Base-by-base conservation (phyloP, 2,113 vertebrate genomes). In the Crotalus tigris region DNA sequence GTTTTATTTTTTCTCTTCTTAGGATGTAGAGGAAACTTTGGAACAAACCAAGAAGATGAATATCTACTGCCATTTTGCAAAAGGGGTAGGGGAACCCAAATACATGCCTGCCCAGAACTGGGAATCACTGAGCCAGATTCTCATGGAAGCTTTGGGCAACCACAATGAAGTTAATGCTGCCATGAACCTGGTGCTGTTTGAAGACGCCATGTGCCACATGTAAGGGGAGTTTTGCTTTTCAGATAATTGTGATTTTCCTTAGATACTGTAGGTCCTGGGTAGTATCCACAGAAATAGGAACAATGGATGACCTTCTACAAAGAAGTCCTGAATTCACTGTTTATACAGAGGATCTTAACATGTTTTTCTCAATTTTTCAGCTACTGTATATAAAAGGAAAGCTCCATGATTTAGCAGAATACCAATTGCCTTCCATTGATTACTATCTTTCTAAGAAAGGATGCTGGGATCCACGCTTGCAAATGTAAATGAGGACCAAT, bases 201-300 rank as follows among this genome's bases (percentile, higher is more conserved):
- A 99, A 95, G 99, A 99, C 0, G 99, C 99, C 95, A 98, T 99
- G 98, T 96, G 96, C 94, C 99, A 99, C 0, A 94, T 99, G 99
- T 99, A 97, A 98, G 99, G 15, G 9, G 0, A 46, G 33, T 69
- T 90, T 33, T 69, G n/a, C 15, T 87, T 51, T 0, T 4, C n/a
- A n/a, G 91, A 4, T 54, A 5, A 10, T 91, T 91, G 39, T 1
- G 0, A 24, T 19, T 88, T 88, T 15, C 4, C 49, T 69, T 54
- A 4, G n/a, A 11, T 54, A 64, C 26, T 64, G 11, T 29, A 17
- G 24, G 49, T 39, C 13, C n/a, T 75, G 69, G 69, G 6, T 89
- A 49, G 33, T 19, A 53, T 53, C 44, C 26, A 29, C 26, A 29
- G 51, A 92, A 58, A 21, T 55, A 54, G 29, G 46, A 92, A 91